Evolutionary conservation across 1,140 invertebrate genomes (phyloP), one percentile per base, ranked within the genome.

Genomic region (Atta colombica): DNA sequence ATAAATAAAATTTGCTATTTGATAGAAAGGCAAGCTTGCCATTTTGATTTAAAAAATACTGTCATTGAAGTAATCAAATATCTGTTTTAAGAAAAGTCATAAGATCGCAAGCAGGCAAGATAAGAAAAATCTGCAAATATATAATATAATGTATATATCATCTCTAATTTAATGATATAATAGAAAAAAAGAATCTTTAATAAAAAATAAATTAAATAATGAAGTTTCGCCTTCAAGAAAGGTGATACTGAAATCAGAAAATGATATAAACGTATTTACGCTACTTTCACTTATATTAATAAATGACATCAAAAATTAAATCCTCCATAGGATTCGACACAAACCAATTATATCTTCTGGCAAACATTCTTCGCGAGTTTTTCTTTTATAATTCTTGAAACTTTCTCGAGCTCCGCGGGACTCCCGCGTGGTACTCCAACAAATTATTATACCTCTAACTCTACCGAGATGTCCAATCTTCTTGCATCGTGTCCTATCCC

Each of bases 381-480:
- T 49, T 86, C 75, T 51, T 86, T 80, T 77, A 77, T 69, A 55
- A 75, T 69, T 68, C 81, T 35, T 25, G n/a, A 68, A 87, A 85
- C 81, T 77, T 61, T 85, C 68, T 55, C 18, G 25, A 51, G 45
- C 71, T 51, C 10, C 18, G 66, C 53, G 25, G 60, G 65, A 75
- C 21, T 84, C 39, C 77, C 21, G 80, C 55, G 68, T 53, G 55
- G 63, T 71, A 61, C 65, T 77, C 39, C n/a, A 63, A 77, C 61
- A 77, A 87, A 71, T 84, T 85, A 87, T 77, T 85, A 68, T 77
- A 71, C 39, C 58, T 51, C 53, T 87, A 85, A 87, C 82, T 86
- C 85, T 87, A 58, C 53, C 65, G 51, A 77, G 60, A 77, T 77
- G 81, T 86, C 53, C 86, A 75, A 85, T 85, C 45, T 85, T 69